These are phyloP conservation scores for Egretta garzetta DNA, from an alignment of 2,113 vertebrate genomes.

Conservation along the genomic window DNA sequence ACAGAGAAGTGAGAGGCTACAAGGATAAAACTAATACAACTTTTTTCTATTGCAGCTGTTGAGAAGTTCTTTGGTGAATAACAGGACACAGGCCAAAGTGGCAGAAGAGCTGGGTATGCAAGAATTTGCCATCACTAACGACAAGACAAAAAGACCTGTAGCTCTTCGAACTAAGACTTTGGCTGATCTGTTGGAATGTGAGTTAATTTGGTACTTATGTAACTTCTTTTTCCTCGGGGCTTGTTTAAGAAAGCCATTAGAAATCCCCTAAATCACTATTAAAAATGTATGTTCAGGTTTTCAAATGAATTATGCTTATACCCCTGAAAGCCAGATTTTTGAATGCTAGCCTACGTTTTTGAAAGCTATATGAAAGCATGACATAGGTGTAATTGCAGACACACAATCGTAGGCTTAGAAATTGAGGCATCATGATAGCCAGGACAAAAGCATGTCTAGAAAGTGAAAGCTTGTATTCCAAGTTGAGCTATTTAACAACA, in stretches of 20 bases:
- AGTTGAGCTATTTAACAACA: background rate
- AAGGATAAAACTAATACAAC: background rate
- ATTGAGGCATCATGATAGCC: background rate
- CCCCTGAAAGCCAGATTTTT: background rate
- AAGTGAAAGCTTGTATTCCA: background rate
- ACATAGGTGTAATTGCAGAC: background rate
- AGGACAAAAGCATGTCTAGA: background rate
- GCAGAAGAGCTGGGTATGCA: slow-evolving; percentile 98
- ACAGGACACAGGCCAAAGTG: slow-evolving; percentile 97
- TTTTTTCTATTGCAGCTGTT: slow-evolving; percentile 80
- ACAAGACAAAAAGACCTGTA: slow-evolving; percentile 95
- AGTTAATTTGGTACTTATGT: slow-evolving; percentile 29
- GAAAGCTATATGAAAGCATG: background rate
- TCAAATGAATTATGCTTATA: background rate
- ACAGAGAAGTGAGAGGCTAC: background rate
- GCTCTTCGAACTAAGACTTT: slow-evolving; percentile 95
- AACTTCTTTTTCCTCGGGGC: background rate
- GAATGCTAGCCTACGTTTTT: background rate
- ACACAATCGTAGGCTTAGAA: background rate
- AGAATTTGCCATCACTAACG: slow-evolving; percentile 97
- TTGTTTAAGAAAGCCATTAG: slow-evolving; percentile 3
- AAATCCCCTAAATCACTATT: background rate
- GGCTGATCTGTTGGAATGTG: slow-evolving; percentile 96
- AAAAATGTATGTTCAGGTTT: background rate
- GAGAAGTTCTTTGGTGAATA: slow-evolving; percentile 97